Evolutionary conservation across 2,888 invertebrate species (phyloP).

Genomic region (Archips crataeganus): DNA sequence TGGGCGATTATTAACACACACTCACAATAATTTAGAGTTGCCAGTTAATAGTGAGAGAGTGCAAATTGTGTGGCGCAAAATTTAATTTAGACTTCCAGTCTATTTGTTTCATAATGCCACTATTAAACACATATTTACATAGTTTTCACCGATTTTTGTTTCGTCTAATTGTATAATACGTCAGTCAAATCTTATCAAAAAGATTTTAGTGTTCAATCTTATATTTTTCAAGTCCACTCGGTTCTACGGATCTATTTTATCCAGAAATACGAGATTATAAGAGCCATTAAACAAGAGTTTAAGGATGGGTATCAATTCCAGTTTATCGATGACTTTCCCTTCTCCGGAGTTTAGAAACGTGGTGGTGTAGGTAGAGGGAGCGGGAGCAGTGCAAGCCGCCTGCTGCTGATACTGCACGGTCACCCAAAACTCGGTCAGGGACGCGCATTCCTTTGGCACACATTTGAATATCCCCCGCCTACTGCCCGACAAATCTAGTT

Average conservation of each 20-base stretch:
- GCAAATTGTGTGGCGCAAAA: conserved; percentile 9
- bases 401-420: conserved; percentile 50
- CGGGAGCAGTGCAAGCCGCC: conserved; percentile 43
- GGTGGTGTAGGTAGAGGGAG: conserved; percentile 38
- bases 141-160: neutral
- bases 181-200: neutral
- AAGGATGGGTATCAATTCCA: conserved; percentile 37
- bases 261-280: conserved; percentile 19
- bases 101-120: conserved; percentile 1
- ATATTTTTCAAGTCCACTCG: neutral
- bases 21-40: conserved; percentile 15
- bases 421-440: conserved; percentile 72
- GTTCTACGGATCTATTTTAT: neutral
- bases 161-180: neutral
- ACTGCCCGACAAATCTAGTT: conserved; percentile 45
- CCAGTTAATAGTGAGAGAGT: conserved; percentile 21
- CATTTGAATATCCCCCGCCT: conserved; percentile 54
- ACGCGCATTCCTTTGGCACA: conserved; percentile 60
- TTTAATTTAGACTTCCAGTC: neutral
- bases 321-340: conserved; percentile 37
- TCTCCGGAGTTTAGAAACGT: conserved; percentile 24
- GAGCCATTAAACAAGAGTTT: conserved; percentile 25
- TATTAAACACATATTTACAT: neutral
- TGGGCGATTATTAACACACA: conserved; percentile 31
- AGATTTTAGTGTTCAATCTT: neutral